phyloP scores from a whole-genome alignment of 1,140 invertebrate species.

The Nasonia vitripennis region DNA sequence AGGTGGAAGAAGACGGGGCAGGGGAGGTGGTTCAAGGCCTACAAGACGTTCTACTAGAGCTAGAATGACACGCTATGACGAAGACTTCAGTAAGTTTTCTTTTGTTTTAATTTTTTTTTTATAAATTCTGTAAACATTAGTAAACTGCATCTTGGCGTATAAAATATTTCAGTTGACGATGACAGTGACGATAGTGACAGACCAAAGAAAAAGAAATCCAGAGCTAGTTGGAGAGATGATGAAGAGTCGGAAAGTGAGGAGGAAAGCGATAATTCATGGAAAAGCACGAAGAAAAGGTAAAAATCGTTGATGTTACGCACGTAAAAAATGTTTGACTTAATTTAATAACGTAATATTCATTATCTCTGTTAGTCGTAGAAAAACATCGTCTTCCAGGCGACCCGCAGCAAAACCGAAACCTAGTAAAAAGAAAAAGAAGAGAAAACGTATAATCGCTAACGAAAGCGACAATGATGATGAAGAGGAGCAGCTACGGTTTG shows the following conservation, averaged over 20 bases:
- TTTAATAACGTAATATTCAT: neutral
- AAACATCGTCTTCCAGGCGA: conserved; percentile 60
- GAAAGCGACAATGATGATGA: conserved; percentile 72
- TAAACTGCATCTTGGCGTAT: neutral
- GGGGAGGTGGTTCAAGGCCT: conserved; percentile 68
- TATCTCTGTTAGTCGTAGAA: conserved; percentile 63
- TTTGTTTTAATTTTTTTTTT: conserved; percentile 24
- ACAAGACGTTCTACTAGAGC: conserved; percentile 78
- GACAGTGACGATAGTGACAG: conserved; percentile 78
- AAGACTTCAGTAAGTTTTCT: conserved; percentile 77
- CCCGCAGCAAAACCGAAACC: conserved; percentile 66
- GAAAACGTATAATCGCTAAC: conserved; percentile 72
- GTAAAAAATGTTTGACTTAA: neutral
- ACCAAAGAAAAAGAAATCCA: conserved; percentile 76
- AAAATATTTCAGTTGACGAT: conserved; percentile 70
- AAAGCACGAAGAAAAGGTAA: conserved; percentile 74
- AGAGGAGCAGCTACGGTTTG: conserved; percentile 53
- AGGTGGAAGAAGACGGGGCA: conserved; percentile 67
- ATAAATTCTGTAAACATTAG: neutral
- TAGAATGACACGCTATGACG: conserved; percentile 76
- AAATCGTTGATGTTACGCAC: neutral
- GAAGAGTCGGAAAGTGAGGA: conserved; percentile 73
- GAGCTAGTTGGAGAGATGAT: conserved; percentile 74
- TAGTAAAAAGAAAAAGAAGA: conserved; percentile 75
- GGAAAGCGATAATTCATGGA: conserved; percentile 79